phyloP scores from a whole-genome alignment of 2,113 vertebrate genomes.

The Enhydra lutris region DNA sequence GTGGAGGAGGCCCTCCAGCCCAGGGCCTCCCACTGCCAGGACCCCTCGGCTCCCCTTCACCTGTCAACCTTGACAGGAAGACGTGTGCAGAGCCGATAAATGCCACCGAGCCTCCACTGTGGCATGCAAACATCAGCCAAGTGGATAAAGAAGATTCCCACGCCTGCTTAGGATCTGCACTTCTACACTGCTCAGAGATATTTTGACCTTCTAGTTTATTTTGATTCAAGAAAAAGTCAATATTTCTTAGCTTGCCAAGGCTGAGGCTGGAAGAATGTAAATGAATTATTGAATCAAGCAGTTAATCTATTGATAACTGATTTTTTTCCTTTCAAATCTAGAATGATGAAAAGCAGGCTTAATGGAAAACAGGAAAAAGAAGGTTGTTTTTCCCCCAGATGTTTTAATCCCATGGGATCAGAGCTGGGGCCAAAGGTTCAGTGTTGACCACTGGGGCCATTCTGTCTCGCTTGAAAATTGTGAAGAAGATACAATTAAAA shows the following conservation, averaged over 20 bases:
- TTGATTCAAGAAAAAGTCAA: conserved; percentile 81
- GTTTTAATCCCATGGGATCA: conserved; percentile 48
- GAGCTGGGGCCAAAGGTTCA: not conserved
- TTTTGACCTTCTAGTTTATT: conserved; percentile 85
- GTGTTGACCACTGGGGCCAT: not conserved
- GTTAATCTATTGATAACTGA: conserved; percentile 82
- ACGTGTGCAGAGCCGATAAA: conserved; percentile 43
- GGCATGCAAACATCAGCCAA: conserved; percentile 81
- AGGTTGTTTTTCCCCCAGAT: not conserved
- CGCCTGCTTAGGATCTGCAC: conserved; percentile 39
- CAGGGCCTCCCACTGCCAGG: not conserved
- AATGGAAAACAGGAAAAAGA: conserved; percentile 40
- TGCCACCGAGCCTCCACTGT: conserved; percentile 70
- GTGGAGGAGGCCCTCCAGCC: not conserved
- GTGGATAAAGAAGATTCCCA: conserved; percentile 66
- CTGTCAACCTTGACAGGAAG: conserved; percentile 74
- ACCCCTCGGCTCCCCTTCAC: fast-evolving
- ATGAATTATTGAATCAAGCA: conserved; percentile 84
- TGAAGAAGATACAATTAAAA: conserved; percentile 22
- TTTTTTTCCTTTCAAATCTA: conserved; percentile 76
- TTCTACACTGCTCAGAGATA: conserved; percentile 66
- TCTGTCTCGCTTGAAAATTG: not conserved
- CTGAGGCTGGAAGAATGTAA: conserved; percentile 81
- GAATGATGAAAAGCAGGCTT: conserved; percentile 79
- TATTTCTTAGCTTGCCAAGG: conserved; percentile 78